These are phyloP conservation scores for Philopedon plagiatum DNA, from an alignment of 2,888 invertebrate species.

Conservation along the genomic window DNA sequence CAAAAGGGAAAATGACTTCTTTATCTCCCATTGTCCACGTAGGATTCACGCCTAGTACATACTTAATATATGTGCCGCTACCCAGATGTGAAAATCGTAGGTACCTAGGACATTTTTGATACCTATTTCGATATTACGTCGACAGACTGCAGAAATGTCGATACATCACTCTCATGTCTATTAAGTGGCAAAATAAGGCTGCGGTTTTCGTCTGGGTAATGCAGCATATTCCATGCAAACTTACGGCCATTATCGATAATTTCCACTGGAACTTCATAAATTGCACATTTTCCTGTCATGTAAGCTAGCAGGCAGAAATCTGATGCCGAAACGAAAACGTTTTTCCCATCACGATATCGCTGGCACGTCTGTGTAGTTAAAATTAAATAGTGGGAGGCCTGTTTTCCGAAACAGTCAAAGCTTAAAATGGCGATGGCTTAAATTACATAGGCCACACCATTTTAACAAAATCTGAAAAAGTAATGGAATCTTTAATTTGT, in stretches of 20 bases:
- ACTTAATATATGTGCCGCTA: too few relatives aligned
- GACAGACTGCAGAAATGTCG: too few relatives aligned
- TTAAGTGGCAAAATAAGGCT: constrained; percentile 54
- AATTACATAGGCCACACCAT: too few relatives aligned
- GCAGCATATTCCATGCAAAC: constrained; percentile 52
- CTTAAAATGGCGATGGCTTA: constrained; percentile 3
- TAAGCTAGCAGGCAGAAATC: constrained; percentile 40
- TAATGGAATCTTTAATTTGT: too few relatives aligned
- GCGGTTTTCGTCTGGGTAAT: constrained; percentile 54
- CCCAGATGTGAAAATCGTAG: too few relatives aligned
- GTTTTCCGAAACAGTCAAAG: constrained; percentile 5
- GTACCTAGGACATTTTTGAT: too few relatives aligned
- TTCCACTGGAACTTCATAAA: constrained; percentile 58
- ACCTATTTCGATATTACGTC: background rate
- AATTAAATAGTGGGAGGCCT: constrained; percentile 2
- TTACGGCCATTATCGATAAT: constrained; percentile 38
- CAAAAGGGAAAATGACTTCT: too few relatives aligned
- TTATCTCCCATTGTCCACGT: too few relatives aligned
- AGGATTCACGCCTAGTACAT: too few relatives aligned
- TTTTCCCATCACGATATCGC: constrained; percentile 52
- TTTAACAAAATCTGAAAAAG: too few relatives aligned
- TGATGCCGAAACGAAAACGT: constrained; percentile 43
- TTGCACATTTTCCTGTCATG: constrained; percentile 64
- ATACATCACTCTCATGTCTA: constrained; percentile 38
- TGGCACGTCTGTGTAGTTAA: constrained; percentile 19